Evolutionary conservation across 2,888 invertebrate species (phyloP), one percentile per base, ranked within the genome.

Genomic region (Teinopalpus imperialis): DNA sequence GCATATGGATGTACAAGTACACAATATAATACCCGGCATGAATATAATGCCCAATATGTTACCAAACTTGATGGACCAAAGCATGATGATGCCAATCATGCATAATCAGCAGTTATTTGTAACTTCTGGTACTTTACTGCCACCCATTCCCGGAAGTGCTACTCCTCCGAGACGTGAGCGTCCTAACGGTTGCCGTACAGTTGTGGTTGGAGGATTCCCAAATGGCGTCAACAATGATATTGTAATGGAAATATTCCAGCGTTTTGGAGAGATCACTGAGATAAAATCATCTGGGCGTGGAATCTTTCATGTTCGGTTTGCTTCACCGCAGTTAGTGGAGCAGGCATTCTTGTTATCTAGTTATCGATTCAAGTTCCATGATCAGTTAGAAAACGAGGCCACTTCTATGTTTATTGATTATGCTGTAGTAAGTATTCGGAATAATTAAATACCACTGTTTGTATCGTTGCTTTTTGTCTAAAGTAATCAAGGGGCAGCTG

Each of bases 141-240:
- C 97, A 0, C 97, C 97, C 0, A 93, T 94, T 67, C 94, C 95
- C 0, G 94, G 94, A 57, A 93, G 93, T 0, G 93, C 95, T 1
- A 91, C 93, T 0, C 96, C 96, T 0, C 93, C 94, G 0, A 94
- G 95, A 3, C 88, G 97, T 35, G 96, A 97, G 60, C 90, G 94
- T 8, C 97, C 97, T 0, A 94, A 93, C 0, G 97, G 98, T 0
- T 98, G 98, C 71, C 91, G 96, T 35, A 98, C 98, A 0, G 93
- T 97, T 5, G 97, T 98, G 73, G 94, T 98, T 1, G 97, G 98
- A 29, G 97, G 98, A 1, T 78, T 98, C n/a, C 97, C 97, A 0
- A 94, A 95, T 63, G 94, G 93, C 54, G 92, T 94, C 6, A 94
- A 93, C 0, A 95, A 95, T 72, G 94, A 94, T 32, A 92, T 94